A percentile compares a stretch with the other conserved stretches of the same genome.
phyloP scores from a whole-genome alignment of 1,140 invertebrate genomes.

The Scaptomyza hsui region DNA sequence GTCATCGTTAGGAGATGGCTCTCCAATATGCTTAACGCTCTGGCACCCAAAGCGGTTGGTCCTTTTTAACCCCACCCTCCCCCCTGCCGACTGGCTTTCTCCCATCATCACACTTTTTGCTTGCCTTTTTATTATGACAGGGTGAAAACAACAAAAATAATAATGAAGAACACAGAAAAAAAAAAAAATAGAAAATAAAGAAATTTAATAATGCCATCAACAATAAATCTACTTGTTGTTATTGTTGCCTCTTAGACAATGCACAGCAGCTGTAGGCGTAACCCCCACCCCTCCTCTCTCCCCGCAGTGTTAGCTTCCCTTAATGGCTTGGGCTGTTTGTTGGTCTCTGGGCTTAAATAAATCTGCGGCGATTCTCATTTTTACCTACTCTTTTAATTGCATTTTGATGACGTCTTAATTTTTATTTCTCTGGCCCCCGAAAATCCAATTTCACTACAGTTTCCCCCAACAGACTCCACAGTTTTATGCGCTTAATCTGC shows the following conservation, averaged over 20 bases:
- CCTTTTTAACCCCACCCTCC: conserved; percentile 10
- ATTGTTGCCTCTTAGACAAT: conserved; percentile 68
- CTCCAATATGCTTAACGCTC: conserved; percentile 38
- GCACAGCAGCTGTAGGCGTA: conserved; percentile 25
- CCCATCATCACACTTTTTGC: conserved; percentile 37
- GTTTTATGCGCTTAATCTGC: conserved; percentile 81
- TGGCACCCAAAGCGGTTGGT: conserved; percentile 16
- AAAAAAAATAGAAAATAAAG: conserved; percentile 34
- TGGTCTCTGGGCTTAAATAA: conserved; percentile 64
- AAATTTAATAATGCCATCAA: conserved; percentile 81
- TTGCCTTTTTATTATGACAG: conserved; percentile 71
- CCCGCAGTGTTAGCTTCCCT: neutral
- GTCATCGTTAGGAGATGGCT: conserved; percentile 59
- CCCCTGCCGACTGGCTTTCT: conserved; percentile 15
- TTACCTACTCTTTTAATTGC: conserved; percentile 81
- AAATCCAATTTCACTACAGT: conserved; percentile 67
- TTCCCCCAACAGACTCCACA: conserved; percentile 2
- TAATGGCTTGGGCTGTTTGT: conserved; percentile 42
- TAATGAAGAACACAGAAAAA: conserved; percentile 37
- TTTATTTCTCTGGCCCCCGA: conserved; percentile 60
- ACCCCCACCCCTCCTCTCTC: neutral
- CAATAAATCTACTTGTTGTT: conserved; percentile 79
- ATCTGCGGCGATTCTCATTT: conserved; percentile 77
- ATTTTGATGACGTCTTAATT: conserved; percentile 82
- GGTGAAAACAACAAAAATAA: conserved; percentile 22